Evolutionary conservation across 1,140 invertebrate genomes (phyloP), one percentile per base, ranked within the genome.

Genomic region (Hylaeus volcanicus): DNA sequence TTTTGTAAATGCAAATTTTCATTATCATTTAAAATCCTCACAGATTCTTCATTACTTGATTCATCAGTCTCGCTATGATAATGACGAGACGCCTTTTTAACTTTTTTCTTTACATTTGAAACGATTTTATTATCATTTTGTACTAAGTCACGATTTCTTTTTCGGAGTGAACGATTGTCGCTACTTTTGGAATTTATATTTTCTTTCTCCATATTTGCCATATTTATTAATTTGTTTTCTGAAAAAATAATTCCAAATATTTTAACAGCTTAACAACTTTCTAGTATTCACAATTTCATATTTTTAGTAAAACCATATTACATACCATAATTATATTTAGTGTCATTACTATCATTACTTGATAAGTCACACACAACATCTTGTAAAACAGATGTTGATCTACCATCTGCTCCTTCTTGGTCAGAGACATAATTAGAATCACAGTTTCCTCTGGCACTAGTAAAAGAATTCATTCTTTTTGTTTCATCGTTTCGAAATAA

Each of bases 111-210:
- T 53, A 12, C 51, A 76, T 64, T 64, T 14, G 56, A 78, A n/a
- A 64, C 39, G 11, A 60, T 66, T 65, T 68, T 79, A 51, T 79
- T 79, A 15, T 78, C 79, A 39, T 26, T 80, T 74, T 70, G 75
- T 11, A 39, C 26, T 1, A 53, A 39, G 77, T 88, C 85, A 1
- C 73, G 70, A 65, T 80, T 88, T n/a, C 85, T 83, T 66, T 90
- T 90, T 65, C 85, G 78, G 60, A 85, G 12, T 26, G 75, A 68
- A 63, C 63, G 12, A 37, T 72, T 71, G 39, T 43, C 64, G n/a
- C 56, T 58, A 64, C 63, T 69, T 74, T 85, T 70, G 9, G 81
- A 48, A 15, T 56, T 51, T 63, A 76, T 4, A n/a, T 86, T 86
- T 74, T 79, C 84, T 75, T 83, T 86, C 4, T 86, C 84, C 11